phyloP scores from a whole-genome alignment of 2,888 invertebrate species.

The Synanthedon tipuliformis region DNA sequence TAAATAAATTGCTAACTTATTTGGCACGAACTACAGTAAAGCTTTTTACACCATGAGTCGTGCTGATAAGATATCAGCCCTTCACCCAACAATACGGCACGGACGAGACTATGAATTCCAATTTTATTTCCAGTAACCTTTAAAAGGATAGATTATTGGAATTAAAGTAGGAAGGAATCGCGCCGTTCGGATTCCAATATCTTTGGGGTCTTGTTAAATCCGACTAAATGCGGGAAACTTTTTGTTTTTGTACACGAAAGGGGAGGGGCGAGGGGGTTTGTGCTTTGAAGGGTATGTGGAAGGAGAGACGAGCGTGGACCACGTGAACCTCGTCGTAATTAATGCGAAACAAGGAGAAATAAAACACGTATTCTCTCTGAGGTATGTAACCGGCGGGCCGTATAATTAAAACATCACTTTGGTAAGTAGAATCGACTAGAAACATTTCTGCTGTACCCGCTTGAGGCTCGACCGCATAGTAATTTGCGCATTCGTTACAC shows the following conservation, averaged over 20 bases:
- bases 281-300: not conserved
- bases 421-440: conserved; percentile 18
- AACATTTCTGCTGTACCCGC: conserved; percentile 12
- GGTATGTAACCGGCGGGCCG: conserved; percentile 32
- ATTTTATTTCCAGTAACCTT: no score
- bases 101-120: no score
- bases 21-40: no score
- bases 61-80: no score
- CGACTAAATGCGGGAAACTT: conserved; percentile 20
- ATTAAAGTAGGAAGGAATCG: not conserved
- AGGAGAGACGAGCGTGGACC: conserved; percentile 12
- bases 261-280: conserved; percentile 17
- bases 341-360: conserved; percentile 50
- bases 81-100: no score
- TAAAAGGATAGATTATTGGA: not conserved
- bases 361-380: conserved; percentile 12
- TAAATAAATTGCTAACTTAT: no score
- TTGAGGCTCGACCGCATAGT: not conserved
- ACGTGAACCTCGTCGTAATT: conserved; percentile 32
- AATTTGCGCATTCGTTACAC: not conserved
- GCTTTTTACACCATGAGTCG: no score
- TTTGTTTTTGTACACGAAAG: conserved; percentile 41
- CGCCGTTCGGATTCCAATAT: conserved; percentile 12
- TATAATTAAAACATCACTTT: conserved; percentile 47
- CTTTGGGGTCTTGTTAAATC: conserved; percentile 25